phyloP scores from a whole-genome alignment of 2,888 invertebrate species.

The Himalopsyche tibetana region DNA sequence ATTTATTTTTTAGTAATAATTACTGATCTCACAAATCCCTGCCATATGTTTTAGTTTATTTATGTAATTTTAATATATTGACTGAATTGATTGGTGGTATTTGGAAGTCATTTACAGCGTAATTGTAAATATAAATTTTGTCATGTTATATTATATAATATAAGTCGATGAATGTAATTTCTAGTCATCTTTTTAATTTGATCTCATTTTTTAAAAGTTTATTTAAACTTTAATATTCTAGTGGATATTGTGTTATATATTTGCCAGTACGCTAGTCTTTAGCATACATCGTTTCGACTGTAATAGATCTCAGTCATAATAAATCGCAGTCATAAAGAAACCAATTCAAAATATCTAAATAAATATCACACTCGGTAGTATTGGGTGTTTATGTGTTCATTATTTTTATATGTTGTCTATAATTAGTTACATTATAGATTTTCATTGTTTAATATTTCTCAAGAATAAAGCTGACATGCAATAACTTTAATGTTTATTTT shows the following conservation, averaged over 20 bases:
- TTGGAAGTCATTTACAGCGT: not conserved
- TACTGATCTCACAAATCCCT: constrained; percentile 22
- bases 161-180: not conserved
- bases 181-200: not conserved
- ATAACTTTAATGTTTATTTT: too few relatives aligned
- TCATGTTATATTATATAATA: not conserved
- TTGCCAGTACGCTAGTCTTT: not conserved
- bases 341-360: not conserved
- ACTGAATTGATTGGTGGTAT: constrained; percentile 30
- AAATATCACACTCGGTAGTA: not conserved
- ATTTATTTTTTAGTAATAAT: constrained; percentile 21
- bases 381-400: not conserved
- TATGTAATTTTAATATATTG: constrained; percentile 23
- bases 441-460: too few relatives aligned
- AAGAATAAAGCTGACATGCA: too few relatives aligned
- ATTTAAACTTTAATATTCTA: not conserved
- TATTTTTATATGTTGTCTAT: not conserved
- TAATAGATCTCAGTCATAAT: not conserved
- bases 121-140: not conserved
- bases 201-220: not conserved
- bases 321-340: not conserved
- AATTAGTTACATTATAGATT: too few relatives aligned
- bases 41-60: constrained; percentile 34
- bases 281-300: not conserved
- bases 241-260: not conserved